A percentile compares a stretch with the other conserved stretches of the same genome.
Conservation (phyloP, 2,888 invertebrate genomes). For the Apocheima hispidaria region DNA sequence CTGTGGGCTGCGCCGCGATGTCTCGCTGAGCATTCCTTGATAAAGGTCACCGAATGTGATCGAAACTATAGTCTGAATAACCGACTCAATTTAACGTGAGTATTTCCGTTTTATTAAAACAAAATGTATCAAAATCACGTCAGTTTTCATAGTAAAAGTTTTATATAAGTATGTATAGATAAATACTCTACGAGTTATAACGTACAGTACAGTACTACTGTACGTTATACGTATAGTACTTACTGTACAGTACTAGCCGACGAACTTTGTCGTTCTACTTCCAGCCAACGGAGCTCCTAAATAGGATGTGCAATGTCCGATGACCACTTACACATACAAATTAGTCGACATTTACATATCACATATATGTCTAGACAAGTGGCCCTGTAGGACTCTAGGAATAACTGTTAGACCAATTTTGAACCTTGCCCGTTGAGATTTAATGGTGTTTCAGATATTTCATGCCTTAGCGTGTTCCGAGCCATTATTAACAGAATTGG, state of each 20-base stretch:
- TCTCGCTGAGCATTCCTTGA: no score
- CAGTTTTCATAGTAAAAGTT: no score
- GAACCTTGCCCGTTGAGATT: background rate
- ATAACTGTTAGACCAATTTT: background rate
- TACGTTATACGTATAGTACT: background rate
- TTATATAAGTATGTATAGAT: no score
- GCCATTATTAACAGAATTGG: constrained; percentile 28
- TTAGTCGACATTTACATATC: constrained; percentile 44
- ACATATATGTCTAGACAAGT: constrained; percentile 26
- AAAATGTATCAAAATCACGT: no score
- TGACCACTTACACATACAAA: constrained; percentile 53
- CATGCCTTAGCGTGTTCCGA: constrained; percentile 2
- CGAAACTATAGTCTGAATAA: no score
- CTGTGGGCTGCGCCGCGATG: no score
- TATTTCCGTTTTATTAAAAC: no score
- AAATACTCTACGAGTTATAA: no score
- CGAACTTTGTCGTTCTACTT: constrained; percentile 15
- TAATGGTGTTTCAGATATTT: background rate
- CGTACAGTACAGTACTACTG: no score
- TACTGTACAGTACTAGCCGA: background rate
- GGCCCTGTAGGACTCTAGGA: constrained; percentile 14
- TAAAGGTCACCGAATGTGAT: no score
- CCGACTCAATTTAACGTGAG: no score
- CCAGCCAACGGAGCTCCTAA: constrained; percentile 43
- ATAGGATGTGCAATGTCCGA: constrained; percentile 53